phyloP scores from a whole-genome alignment of 2,113 vertebrate genomes.

The Scatophagus argus region DNA sequence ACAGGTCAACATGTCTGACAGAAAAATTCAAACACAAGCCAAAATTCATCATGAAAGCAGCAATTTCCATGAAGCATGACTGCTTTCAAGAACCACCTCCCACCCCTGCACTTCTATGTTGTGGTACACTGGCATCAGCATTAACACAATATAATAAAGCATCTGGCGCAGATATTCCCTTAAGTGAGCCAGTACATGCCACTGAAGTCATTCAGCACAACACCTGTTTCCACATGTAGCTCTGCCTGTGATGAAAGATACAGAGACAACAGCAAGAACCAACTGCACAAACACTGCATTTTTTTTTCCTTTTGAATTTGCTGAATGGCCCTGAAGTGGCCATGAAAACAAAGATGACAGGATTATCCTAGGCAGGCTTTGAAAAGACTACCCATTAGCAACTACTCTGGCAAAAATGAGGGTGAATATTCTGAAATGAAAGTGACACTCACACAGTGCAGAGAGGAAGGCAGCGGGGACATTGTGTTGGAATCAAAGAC shows the following conservation, averaged over 20 bases:
- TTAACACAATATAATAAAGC: constrained; percentile 67
- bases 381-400: constrained; percentile 65
- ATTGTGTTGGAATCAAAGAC: constrained; percentile 73
- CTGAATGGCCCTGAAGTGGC: constrained; percentile 63
- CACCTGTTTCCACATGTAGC: constrained; percentile 62
- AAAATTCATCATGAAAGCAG: constrained; percentile 22
- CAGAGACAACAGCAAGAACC: constrained; percentile 11
- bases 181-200: constrained; percentile 53
- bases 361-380: constrained; percentile 62
- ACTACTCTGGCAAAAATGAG: constrained; percentile 58
- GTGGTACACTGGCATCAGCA: constrained; percentile 47
- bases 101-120: constrained; percentile 22
- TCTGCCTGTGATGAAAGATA: constrained; percentile 37
- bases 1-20: constrained; percentile 28
- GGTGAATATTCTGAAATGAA: constrained; percentile 70
- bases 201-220: constrained; percentile 59
- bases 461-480: constrained; percentile 55
- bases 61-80: constrained; percentile 15
- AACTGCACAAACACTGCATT: constrained; percentile 43
- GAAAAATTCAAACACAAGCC: constrained; percentile 15
- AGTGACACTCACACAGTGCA: constrained; percentile 53
- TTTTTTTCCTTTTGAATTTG: constrained; percentile 56
- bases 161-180: constrained; percentile 63
- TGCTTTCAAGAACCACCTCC: constrained; percentile 36
- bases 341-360: constrained; percentile 70